Evolutionary conservation across 2,888 invertebrate species (phyloP), one percentile per base, ranked within the genome.

Genomic region (Melanargia galathea): DNA sequence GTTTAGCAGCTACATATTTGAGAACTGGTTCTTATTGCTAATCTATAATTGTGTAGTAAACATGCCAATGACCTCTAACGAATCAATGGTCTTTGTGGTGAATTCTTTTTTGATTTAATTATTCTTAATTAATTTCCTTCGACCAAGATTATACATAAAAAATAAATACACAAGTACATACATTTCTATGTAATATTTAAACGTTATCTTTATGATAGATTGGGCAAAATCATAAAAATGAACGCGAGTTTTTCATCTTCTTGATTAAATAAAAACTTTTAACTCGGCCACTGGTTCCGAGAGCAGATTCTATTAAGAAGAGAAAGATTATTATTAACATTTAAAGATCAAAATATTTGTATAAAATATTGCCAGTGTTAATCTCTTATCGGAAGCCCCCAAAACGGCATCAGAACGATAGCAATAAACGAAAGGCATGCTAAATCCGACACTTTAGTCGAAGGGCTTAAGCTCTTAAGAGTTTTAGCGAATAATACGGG

Each of bases 401-500:
- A 16, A 18, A 33, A 33, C 33, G 20, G 26, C 38, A 56, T 57
- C 38, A 52, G 10, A 45, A 11, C 26, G 45, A 45, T 52, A 38
- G 49, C 38, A 57, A 57, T 57, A 62, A 62, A 58, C 46, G 52
- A 64, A 56, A 58, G 64, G 62, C 56, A 58, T 57, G 48, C 61
- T 61, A 65, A 69, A 71, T 66, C 63, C 68, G 66, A 69, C 64
- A 65, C 61, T 60, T 65, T 64, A 62, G 65, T 58, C 60, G 62
- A 71, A 68, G 64, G 69, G 69, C 48, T 74, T 73, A 75, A 75
- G 71, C 70, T 65, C 65, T 72, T 70, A 70, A 67, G 67, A 63
- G 66, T 65, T 69, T 69, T 67, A 67, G 66, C 64, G 66, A 62
- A 67, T 70, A 69, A 70, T 67, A 54, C 64, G 63, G n/a, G 66